A percentile compares a stretch with the other conserved stretches of the same genome.
These are phyloP conservation scores for Apostichopus japonicus DNA, from an alignment of 35 echinoderm and acorn worm genomes.

Conservation along the genomic window DNA sequence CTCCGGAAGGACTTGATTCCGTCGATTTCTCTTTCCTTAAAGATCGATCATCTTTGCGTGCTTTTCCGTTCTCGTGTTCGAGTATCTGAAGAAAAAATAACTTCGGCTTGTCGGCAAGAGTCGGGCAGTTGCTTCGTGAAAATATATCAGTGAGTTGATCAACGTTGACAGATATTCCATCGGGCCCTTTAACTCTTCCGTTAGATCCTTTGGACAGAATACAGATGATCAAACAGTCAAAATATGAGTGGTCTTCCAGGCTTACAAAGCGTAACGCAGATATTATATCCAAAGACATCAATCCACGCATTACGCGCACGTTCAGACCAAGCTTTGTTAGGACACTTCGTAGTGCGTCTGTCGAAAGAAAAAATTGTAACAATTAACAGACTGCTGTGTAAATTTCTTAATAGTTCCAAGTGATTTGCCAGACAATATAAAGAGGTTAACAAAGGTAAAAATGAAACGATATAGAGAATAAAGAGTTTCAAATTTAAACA, in stretches of 20 bases:
- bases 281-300: slow-evolving; percentile 94
- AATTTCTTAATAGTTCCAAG: no score
- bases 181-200: slow-evolving; percentile 72
- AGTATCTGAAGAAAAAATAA: slow-evolving; percentile 86
- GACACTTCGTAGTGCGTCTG: slow-evolving; percentile 76
- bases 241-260: slow-evolving; percentile 91
- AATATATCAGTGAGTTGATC: slow-evolving; percentile 94
- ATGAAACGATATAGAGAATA: background rate
- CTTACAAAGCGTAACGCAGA: slow-evolving; percentile 84
- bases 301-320: slow-evolving; percentile 85
- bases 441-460: background rate
- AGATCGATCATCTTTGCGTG: background rate
- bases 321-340: slow-evolving; percentile 90
- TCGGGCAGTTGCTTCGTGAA: slow-evolving; percentile 76
- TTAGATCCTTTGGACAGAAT: slow-evolving; percentile 72
- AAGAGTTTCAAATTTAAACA: no score
- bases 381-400: no score
- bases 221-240: slow-evolving; percentile 87
- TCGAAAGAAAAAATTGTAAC: no score
- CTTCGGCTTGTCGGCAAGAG: slow-evolving; percentile 88
- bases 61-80: slow-evolving; percentile 8
- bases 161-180: slow-evolving; percentile 74
- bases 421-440: no score
- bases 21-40: background rate
- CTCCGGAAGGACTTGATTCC: no score